Evolutionary conservation across 2,888 invertebrate genomes (phyloP), one percentile per base, ranked within the genome.

Genomic region (Limnephilus lunatus): DNA sequence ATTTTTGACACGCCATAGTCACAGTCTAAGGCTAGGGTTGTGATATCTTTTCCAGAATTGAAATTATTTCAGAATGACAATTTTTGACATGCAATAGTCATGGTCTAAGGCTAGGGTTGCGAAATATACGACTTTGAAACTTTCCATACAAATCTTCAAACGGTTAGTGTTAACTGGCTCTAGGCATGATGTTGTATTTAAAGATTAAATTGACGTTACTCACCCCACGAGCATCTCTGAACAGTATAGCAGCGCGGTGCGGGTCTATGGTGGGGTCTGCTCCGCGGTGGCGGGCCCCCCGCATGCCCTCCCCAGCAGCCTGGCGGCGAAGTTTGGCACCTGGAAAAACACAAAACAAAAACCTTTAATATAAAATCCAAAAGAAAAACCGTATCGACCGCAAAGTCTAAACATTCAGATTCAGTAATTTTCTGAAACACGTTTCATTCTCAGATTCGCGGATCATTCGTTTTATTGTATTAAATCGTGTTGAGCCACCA

Each of bases 181-280:
- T 0, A 53, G 53, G 4, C 53, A 53, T 4, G 15, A 15, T 19
- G 44, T 48, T 3, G 15, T 15, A 48, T 14, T 48, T 48, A 48
- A 39, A 19, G 2, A 14, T 86, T 68, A 7, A 68, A 44, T 44
- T n/a, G 86, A 44, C 2, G 30, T 35, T 39, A 97, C 98, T 98
- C 95, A 98, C 98, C 97, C 98, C 98, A 96, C 98, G 96, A n/a
- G 98, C 98, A 95, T 99, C 98, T 94, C 98, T 96, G 95, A 99
- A 99, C 93, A 99, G 96, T 94, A 99, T 98, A 94, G 99, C 98
- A 90, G 98, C 98, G 95, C 98, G 98, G 94, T 98, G 97, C 31
- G 98, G 98, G 96, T 99, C 98, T 94, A 98, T 95, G 94, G 97
- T 97, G 90, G 98, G 98, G 95, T 98, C 98, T 0, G 97, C 97